Evolutionary conservation across 2,888 invertebrate species (phyloP).

Genomic region (Drosophila kambysellisi): DNA sequence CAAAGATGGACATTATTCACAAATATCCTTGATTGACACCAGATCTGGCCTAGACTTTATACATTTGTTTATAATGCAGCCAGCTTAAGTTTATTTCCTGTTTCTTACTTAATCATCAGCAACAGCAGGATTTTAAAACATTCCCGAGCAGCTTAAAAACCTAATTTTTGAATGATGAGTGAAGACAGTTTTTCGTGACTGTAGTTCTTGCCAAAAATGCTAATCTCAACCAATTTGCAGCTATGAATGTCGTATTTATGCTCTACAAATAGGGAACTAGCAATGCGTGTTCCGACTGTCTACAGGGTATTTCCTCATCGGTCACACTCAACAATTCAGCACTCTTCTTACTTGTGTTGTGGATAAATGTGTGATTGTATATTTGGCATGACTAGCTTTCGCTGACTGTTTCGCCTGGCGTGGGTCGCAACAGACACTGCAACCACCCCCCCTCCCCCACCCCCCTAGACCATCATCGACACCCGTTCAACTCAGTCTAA

Average conservation of each 20-base stretch:
- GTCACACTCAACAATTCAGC: not conserved
- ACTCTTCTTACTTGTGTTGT: not conserved
- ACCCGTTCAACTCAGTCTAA: slow-evolving; percentile 6
- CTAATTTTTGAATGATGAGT: accelerated
- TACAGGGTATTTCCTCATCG: not conserved
- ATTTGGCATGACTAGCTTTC: slow-evolving; percentile 38
- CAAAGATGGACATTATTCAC: no score
- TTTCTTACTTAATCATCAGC: no score
- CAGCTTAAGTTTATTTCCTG: no score
- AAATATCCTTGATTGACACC: no score
- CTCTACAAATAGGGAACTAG: not conserved
- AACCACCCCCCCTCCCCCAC: not conserved
- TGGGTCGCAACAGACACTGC: slow-evolving; percentile 28
- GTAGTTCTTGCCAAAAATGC: not conserved
- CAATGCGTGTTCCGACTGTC: not conserved
- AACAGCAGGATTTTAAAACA: not conserved
- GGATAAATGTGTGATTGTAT: slow-evolving; percentile 6
- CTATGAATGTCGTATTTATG: not conserved
- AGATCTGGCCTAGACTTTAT: no score
- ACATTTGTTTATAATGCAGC: no score
- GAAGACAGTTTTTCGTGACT: not conserved
- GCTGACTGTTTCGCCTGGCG: slow-evolving; percentile 29
- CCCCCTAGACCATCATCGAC: no score
- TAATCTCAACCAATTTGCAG: not conserved
- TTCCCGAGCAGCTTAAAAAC: not conserved